A percentile compares a stretch with the other conserved stretches of the same genome.
These are phyloP conservation scores for Agrotis clavis DNA, from an alignment of 2,888 invertebrate genomes.

Conservation along the genomic window DNA sequence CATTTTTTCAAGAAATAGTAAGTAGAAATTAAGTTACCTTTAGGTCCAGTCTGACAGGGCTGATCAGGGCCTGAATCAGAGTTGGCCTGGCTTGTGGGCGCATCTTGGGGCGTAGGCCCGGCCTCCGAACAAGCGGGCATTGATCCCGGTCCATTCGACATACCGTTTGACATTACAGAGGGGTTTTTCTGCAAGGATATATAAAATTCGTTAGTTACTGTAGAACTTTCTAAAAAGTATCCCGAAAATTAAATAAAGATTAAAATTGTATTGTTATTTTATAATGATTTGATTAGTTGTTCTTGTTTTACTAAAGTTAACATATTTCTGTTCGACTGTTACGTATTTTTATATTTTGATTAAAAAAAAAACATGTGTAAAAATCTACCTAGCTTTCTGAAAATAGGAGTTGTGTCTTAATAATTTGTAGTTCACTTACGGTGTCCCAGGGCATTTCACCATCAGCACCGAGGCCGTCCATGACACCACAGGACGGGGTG, in stretches of 20 bases:
- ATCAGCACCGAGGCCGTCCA: conserved; percentile 92
- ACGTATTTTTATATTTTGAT: neutral
- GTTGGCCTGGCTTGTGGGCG: conserved; percentile 66
- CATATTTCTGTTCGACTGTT: neutral
- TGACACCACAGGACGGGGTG: conserved; percentile 91
- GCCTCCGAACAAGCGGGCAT: conserved; percentile 86
- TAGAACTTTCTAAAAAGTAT: neutral
- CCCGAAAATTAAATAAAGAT: neutral
- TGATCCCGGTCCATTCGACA: conserved; percentile 84
- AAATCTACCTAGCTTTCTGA: neutral
- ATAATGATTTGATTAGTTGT: neutral
- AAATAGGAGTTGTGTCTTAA: neutral
- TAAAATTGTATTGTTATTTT: no score
- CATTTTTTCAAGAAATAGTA: no score
- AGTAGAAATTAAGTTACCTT: conserved; percentile 74
- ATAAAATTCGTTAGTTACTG: neutral
- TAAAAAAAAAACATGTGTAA: no score
- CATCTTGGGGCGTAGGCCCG: conserved; percentile 66
- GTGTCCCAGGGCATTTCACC: conserved; percentile 92
- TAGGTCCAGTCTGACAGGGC: conserved; percentile 83
- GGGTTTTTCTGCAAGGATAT: conserved; percentile 84
- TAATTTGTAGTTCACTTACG: conserved; percentile 77
- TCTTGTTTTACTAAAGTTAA: neutral
- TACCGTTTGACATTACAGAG: conserved; percentile 89
- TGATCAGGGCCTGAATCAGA: conserved; percentile 62